These are phyloP conservation scores for Clunio marinus DNA, from an alignment of 2,888 invertebrate species.

Conservation along the genomic window DNA sequence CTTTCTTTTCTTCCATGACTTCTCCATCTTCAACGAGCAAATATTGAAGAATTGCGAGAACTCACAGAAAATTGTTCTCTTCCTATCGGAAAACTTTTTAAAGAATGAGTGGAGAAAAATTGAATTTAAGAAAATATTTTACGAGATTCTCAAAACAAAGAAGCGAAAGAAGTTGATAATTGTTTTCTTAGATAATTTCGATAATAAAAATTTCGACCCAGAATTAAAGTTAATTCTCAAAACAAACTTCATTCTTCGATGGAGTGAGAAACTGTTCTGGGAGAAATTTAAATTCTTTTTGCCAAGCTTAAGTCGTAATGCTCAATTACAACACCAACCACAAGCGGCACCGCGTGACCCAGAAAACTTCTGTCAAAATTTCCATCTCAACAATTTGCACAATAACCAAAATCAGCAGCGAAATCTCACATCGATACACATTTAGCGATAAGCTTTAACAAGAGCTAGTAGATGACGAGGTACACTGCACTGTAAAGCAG, in stretches of 20 bases:
- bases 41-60: constrained; percentile 37
- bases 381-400: constrained; percentile 32
- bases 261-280: constrained; percentile 38
- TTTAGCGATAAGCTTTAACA: constrained; percentile 1
- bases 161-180: constrained; percentile 37
- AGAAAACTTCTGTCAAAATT: constrained; percentile 39
- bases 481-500: background rate
- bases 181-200: constrained; percentile 36
- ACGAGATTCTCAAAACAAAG: constrained; percentile 38
- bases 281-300: constrained; percentile 38
- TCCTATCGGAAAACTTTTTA: constrained; percentile 34
- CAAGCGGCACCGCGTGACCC: constrained; percentile 29
- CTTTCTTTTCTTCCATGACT: constrained; percentile 37
- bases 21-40: constrained; percentile 38
- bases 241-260: constrained; percentile 29
- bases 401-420: constrained; percentile 37
- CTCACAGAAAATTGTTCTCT: constrained; percentile 39
- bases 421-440: constrained; percentile 38
- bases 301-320: constrained; percentile 26
- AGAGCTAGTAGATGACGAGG: background rate
- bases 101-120: constrained; percentile 39
- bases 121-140: constrained; percentile 39
- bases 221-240: constrained; percentile 33
- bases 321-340: constrained; percentile 20
- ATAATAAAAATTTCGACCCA: constrained; percentile 36